Percentiles rank a stretch among this genome's conserved stretches.
Evolutionary conservation across 1,140 invertebrate species (phyloP).

Genomic region (Orussus abietinus): DNA sequence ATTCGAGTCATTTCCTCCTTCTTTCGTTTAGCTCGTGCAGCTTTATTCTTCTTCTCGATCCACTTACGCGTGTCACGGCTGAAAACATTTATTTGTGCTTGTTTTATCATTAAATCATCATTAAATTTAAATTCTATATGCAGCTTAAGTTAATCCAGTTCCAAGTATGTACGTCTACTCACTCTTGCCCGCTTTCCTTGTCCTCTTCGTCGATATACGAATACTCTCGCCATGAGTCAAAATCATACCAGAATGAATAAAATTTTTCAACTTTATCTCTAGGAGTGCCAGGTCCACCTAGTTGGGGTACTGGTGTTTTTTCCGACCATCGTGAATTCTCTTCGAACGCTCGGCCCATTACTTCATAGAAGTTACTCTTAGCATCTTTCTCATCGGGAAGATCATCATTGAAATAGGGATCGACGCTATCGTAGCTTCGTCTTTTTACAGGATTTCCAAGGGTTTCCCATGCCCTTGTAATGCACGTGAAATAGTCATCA

Average conservation of each 20-base stretch:
- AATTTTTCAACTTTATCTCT: slow-evolving; percentile 78
- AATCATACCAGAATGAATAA: slow-evolving; percentile 94
- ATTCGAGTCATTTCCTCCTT: slow-evolving; percentile 96
- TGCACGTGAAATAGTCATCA: slow-evolving; percentile 97
- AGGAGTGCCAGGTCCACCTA: slow-evolving; percentile 72
- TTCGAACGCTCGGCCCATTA: slow-evolving; percentile 78
- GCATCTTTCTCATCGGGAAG: slow-evolving; percentile 73
- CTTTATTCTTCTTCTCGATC: slow-evolving; percentile 98
- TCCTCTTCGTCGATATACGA: slow-evolving; percentile 99
- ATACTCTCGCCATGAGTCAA: slow-evolving; percentile 98
- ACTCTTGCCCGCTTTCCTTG: slow-evolving; percentile 92
- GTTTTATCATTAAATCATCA: neutral
- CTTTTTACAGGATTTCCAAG: slow-evolving; percentile 78
- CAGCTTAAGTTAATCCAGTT: neutral
- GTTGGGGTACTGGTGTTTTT: slow-evolving; percentile 76
- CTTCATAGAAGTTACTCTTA: slow-evolving; percentile 80
- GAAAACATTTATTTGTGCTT: neutral
- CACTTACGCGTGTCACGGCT: slow-evolving; percentile 88
- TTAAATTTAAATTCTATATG: slow-evolving; percentile 1
- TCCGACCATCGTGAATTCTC: slow-evolving; percentile 91
- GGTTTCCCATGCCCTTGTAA: slow-evolving; percentile 96
- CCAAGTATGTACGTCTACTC: slow-evolving; percentile 22
- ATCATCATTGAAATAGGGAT: slow-evolving; percentile 89
- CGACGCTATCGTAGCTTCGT: slow-evolving; percentile 92
- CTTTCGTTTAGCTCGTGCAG: slow-evolving; percentile 82